A percentile compares a stretch with the other conserved stretches of the same genome.
Conservation (phyloP, 2,113 vertebrate genomes). For the Daubentonia madagascariensis region DNA sequence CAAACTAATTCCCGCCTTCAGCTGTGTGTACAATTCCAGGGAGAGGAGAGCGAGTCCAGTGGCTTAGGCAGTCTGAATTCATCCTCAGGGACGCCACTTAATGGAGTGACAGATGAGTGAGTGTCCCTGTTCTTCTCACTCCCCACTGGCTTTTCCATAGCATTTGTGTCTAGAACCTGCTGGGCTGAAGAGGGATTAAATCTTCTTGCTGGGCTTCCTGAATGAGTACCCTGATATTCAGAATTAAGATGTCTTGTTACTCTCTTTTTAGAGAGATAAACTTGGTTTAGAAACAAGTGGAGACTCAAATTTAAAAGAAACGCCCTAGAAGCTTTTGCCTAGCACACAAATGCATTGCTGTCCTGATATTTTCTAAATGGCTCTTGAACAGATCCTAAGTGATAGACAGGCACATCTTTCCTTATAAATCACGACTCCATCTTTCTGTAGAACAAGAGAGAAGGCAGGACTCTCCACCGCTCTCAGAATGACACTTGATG, state of each 20-base stretch:
- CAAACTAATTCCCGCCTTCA: background rate
- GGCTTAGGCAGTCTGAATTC: background rate
- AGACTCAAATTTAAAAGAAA: background rate
- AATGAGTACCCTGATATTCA: background rate
- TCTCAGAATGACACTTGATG: slow-evolving; percentile 71
- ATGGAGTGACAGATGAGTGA: background rate
- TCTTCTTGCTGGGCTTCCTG: background rate
- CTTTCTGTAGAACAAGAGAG: slow-evolving; percentile 42
- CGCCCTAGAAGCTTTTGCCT: background rate
- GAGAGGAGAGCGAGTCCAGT: background rate
- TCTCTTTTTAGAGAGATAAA: background rate
- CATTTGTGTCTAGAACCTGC: too few species aligned
- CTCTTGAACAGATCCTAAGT: slow-evolving; percentile 47
- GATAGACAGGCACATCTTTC: slow-evolving; percentile 39
- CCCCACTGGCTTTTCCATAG: background rate
- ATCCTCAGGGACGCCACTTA: background rate
- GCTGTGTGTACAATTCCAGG: background rate
- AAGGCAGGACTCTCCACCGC: slow-evolving; percentile 47
- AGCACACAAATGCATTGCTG: background rate
- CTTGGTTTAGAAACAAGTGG: background rate
- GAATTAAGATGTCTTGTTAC: background rate
- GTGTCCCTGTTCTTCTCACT: background rate
- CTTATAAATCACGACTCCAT: slow-evolving; percentile 54
- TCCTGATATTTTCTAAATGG: slow-evolving; percentile 61
- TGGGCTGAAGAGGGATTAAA: background rate